phyloP scores from a whole-genome alignment of 2,797 vertebrate species.

The Bradypodion ventrale region DNA sequence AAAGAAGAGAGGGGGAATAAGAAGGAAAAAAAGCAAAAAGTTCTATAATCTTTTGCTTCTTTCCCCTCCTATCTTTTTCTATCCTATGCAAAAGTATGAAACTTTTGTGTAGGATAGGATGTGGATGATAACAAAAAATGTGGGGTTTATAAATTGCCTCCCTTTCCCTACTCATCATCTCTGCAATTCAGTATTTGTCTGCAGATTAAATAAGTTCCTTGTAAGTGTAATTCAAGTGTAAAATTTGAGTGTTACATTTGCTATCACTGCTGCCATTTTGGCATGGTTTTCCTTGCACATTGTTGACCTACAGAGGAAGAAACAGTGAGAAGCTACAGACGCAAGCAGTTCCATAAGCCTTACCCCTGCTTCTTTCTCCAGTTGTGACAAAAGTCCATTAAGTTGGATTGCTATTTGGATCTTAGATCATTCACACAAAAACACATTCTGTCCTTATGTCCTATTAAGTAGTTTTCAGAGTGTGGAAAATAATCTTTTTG shows the following conservation, averaged over 20 bases:
- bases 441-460: background rate
- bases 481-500: too few species aligned
- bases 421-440: background rate
- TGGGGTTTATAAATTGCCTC: background rate
- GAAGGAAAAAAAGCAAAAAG: too few species aligned
- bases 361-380: background rate
- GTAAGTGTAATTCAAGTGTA: background rate
- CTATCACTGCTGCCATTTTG: too few species aligned
- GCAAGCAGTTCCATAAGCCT: background rate
- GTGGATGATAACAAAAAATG: background rate
- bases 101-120: background rate
- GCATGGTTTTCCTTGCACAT: background rate
- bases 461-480: too few species aligned
- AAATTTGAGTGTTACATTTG: background rate
- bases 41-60: too few species aligned
- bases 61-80: too few species aligned
- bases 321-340: background rate
- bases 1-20: too few species aligned
- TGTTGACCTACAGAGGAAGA: background rate
- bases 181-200: background rate
- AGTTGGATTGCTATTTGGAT: background rate
- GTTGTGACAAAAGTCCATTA: background rate
- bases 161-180: background rate
- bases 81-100: too few species aligned
- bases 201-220: background rate